A percentile compares a stretch with the other conserved stretches of the same genome.
phyloP scores from a whole-genome alignment of 92 coral and sea anemone genomes.

The Parazoanthus swiftii region DNA sequence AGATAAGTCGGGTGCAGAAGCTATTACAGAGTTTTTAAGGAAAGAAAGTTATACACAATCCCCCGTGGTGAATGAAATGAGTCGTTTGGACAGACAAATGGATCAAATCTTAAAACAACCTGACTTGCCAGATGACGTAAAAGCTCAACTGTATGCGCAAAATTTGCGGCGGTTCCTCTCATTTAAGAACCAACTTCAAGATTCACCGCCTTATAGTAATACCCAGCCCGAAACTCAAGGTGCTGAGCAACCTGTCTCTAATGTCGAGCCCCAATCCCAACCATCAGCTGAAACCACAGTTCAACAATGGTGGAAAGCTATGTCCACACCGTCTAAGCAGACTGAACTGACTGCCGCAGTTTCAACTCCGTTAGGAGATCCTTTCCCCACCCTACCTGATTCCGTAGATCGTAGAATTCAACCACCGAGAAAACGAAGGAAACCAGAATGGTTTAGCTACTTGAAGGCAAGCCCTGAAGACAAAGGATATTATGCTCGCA shows the following conservation, averaged over 20 bases:
- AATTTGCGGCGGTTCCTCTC: not conserved
- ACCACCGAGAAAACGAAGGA: constrained; percentile 12
- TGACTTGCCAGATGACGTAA: not conserved
- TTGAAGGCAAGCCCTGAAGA: not conserved
- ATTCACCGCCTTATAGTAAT: not conserved
- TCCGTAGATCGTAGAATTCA: not conserved
- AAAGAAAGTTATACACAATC: constrained; percentile 39
- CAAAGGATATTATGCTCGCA: not conserved
- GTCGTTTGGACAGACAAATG: not conserved
- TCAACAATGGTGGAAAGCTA: not conserved
- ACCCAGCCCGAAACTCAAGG: not conserved
- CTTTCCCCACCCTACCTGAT: not conserved
- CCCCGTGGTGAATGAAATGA: not conserved
- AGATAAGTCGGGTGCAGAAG: constrained; percentile 39
- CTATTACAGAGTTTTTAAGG: constrained; percentile 32
- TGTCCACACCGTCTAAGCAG: not conserved
- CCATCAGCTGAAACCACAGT: not conserved
- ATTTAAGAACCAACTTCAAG: not conserved
- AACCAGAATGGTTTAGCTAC: constrained; percentile 20
- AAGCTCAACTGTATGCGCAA: constrained; percentile 8
- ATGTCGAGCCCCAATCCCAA: not conserved
- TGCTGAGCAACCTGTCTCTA: not conserved
- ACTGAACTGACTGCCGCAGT: not conserved
- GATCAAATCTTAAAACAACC: not conserved
- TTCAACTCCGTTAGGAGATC: not conserved